These are phyloP conservation scores for Sycophaga agraensis DNA, from an alignment of 1,140 invertebrate genomes.

Conservation along the genomic window DNA sequence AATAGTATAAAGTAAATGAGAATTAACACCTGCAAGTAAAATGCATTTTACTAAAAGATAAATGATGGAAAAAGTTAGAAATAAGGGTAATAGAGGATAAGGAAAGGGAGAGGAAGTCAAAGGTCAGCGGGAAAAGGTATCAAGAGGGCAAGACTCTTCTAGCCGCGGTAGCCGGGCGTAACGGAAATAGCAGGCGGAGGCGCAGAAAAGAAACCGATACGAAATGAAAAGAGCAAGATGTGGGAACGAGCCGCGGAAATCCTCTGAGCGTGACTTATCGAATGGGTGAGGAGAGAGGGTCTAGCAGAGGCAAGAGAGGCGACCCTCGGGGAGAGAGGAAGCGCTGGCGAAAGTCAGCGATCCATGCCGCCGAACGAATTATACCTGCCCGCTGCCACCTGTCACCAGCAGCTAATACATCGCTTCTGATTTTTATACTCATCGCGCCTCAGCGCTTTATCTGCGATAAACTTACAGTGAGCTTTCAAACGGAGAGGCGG, in stretches of 20 bases:
- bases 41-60: no score
- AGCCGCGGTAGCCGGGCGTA: no score
- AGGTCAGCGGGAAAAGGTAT: no score
- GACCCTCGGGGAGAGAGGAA: background rate
- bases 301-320: background rate
- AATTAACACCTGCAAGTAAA: no score
- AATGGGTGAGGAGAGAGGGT: background rate
- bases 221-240: background rate
- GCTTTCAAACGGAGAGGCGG: no score
- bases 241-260: background rate
- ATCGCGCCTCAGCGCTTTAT: background rate
- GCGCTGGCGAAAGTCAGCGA: no score
- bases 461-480: background rate
- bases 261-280: constrained; percentile 17
- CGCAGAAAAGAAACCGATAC: background rate
- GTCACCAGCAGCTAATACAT: constrained; percentile 21
- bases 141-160: no score
- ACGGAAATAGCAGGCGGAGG: background rate
- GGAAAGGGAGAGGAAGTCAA: no score
- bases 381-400: background rate
- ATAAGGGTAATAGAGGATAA: no score
- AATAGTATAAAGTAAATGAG: no score
- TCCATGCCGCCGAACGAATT: constrained; percentile 3
- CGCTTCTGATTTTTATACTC: background rate
- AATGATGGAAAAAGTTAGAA: no score